Evolutionary conservation across 2,888 invertebrate species (phyloP).

Genomic region (Linyphia triangularis): DNA sequence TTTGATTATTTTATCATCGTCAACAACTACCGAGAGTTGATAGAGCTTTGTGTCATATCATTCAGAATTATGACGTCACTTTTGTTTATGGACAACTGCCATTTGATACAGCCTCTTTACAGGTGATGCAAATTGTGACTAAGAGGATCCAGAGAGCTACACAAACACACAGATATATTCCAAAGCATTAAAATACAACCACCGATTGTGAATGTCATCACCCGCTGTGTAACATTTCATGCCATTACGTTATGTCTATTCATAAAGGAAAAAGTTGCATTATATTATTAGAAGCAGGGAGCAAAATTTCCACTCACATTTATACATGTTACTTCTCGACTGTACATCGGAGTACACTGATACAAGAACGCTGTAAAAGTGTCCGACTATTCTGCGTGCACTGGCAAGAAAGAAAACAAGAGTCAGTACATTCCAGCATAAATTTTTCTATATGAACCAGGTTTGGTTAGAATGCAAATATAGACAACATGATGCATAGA

Average conservation of each 20-base stretch:
- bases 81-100: conserved; percentile 35
- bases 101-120: conserved; percentile 61
- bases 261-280: neutral
- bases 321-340: too few relatives aligned
- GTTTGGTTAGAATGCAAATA: too few relatives aligned
- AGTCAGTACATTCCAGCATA: too few relatives aligned
- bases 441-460: too few relatives aligned
- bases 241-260: neutral
- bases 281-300: conserved; percentile 5
- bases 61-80: conserved; percentile 27
- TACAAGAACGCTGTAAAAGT: neutral
- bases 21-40: conserved; percentile 42
- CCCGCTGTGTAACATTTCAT: conserved; percentile 49
- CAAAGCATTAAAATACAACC: conserved; percentile 32
- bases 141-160: conserved; percentile 71
- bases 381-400: neutral
- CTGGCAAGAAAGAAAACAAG: conserved; percentile 28
- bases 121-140: conserved; percentile 74
- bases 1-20: conserved; percentile 50
- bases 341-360: neutral
- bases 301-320: conserved; percentile 60
- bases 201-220: conserved; percentile 67
- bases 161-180: conserved; percentile 51
- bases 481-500: too few relatives aligned
- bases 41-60: conserved; percentile 63